Base-by-base conservation (phyloP, 2,888 invertebrate genomes). In the Podotricha telesiphe region DNA sequence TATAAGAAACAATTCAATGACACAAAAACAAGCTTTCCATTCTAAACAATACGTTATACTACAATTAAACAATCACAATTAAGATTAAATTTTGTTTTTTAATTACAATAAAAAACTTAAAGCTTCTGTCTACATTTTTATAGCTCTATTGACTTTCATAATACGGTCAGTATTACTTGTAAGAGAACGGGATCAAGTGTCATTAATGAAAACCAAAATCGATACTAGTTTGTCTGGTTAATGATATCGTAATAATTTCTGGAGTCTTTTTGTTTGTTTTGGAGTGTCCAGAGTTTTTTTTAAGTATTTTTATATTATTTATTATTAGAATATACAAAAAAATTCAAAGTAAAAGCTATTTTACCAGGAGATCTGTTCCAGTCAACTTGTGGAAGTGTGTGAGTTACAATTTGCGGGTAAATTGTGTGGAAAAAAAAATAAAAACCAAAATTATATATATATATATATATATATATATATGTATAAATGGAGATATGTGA, bases 61-160 rank as follows among this genome's bases (percentile, higher is more conserved):
- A 28, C 48, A 62, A 51, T 61, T 64, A 40, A 65, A 45, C 42
- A 66, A 55, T 47, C 53, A 40, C 62, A 65, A 63, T 65, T 65
- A 63, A 63, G 20, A 56, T 19, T 10, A 48, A 50, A 55, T 37
- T 50, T 19, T 42, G 20, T 47, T 37, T 53, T 55, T 51, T 61
- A 58, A 62, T 61, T 47, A 65, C 51, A 62, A 56, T 40, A 40
- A 68, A 65, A 48, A 40, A 48, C 20, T 53, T 65, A 37, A 51
- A 28, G 7, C n/a, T 20, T 59, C 53, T 66, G 56, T 72, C 75
- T 75, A 66, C 4, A 68, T 40, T 2, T 73, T 40, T 20, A 40
- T 61, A 68, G 34, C 58, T 76, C 77, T 77, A 53, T 59, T 73
- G 59, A 73, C 71, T 77, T 77, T 77, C 75, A 72, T 73, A 75